Percentiles rank a stretch among this genome's conserved stretches.
Conservation (phyloP, 2,888 invertebrate genomes). For the Cylloceria caligata region DNA sequence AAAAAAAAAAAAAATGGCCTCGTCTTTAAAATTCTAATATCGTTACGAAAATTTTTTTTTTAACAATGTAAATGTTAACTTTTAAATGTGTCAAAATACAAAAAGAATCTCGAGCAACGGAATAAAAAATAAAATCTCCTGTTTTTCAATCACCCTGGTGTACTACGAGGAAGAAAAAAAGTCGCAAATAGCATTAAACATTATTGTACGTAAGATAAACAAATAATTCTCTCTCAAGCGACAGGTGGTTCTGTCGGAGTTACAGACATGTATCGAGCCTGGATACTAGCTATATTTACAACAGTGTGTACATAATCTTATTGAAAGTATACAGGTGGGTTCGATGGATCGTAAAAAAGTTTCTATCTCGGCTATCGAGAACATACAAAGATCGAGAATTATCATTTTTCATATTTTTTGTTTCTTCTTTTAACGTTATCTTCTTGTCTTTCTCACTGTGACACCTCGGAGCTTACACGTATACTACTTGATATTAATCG, state of each 20-base stretch:
- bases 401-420: not conserved
- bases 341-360: slow-evolving; percentile 32
- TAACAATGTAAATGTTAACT: too few relatives aligned
- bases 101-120: not conserved
- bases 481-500: not conserved
- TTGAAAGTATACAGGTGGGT: slow-evolving; percentile 26
- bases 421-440: slow-evolving; percentile 45
- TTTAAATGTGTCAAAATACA: not conserved
- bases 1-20: not conserved
- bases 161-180: not conserved
- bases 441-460: slow-evolving; percentile 44
- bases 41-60: too few relatives aligned
- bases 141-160: not conserved
- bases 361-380: slow-evolving; percentile 15
- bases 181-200: not conserved
- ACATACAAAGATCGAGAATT: slow-evolving; percentile 28
- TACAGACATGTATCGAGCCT: slow-evolving; percentile 25
- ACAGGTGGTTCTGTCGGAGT: slow-evolving; percentile 4
- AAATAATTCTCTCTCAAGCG: slow-evolving; percentile 15
- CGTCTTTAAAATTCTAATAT: not conserved
- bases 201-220: slow-evolving; percentile 10
- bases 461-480: slow-evolving; percentile 12
- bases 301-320: slow-evolving; percentile 32
- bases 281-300: slow-evolving; percentile 31
- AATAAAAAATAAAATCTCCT: not conserved